Base-by-base conservation (phyloP, 2,797 vertebrate genomes). In the Iguana delicatissima region DNA sequence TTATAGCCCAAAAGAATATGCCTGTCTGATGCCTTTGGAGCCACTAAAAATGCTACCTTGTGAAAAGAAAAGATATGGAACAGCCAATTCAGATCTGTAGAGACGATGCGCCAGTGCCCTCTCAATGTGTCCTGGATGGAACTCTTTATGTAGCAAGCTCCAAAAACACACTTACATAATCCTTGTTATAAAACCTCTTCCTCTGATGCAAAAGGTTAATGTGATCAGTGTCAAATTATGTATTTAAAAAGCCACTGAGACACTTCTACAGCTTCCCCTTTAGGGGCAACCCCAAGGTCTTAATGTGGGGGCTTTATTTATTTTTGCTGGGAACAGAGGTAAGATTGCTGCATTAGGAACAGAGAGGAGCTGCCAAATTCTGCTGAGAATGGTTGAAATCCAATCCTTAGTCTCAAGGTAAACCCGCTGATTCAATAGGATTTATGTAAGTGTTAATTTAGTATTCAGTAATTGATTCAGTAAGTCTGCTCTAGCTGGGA, bases 221-320 rank as follows among this genome's bases (percentile, higher is more conserved):
- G 90, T 95, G 94, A 91, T 95, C 96, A 93, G 92, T 94, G 94
- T 93, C 95, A 93, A 96, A 95, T 95, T 94, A 95, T 93, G 90
- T 92, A 94, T 96, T 96, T 94, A 93, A 95, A 96, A 95, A 96
- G 93, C 95, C 93, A 95, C 94, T 94, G 94, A 95, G 94, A 94
- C 95, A 94, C 93, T 94, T 93, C 94, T 96, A 93, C 92, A 57
- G 10, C 55, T 57, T 95, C 6, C 5, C 94, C 90, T 96, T 96
- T 95, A 90, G 93, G 91, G 93, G 94, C 94, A 93, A 89, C 91
- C 93, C 94, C 93, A 94, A 94, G 91, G 91, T 93, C 94, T 95
- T 95, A 93, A 90, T 95, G 95, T 95, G 94, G 96, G 94, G 94
- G 81, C 80, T 91, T 92, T 87, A 93, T 86, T 92, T 80, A 91